These are phyloP conservation scores for Cremastinae sp. DNA, from an alignment of 2,888 invertebrate genomes.

Conservation along the genomic window DNA sequence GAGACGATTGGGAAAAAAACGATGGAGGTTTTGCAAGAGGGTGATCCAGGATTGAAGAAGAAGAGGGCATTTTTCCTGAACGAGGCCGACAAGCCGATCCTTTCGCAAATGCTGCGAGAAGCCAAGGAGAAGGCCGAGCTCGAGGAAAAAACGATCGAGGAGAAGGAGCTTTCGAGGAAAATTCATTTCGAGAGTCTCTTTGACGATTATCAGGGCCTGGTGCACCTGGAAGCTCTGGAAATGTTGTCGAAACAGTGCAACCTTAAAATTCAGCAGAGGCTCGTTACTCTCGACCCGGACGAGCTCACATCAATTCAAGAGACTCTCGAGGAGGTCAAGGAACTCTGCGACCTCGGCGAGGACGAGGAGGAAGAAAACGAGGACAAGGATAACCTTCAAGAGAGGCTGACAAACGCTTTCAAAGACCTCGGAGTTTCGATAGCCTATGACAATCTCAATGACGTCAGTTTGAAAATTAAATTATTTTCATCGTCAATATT, in stretches of 20 bases:
- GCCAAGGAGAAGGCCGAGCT: slow-evolving; percentile 87
- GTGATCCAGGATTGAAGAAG: slow-evolving; percentile 93
- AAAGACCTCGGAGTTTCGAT: slow-evolving; percentile 85
- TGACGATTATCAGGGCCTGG: slow-evolving; percentile 93
- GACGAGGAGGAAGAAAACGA: slow-evolving; percentile 85
- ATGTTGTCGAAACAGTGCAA: slow-evolving; percentile 92
- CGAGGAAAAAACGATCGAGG: slow-evolving; percentile 82
- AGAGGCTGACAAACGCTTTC: slow-evolving; percentile 83
- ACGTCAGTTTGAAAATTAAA: slow-evolving; percentile 67
- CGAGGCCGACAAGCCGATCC: slow-evolving; percentile 84
- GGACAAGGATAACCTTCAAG: slow-evolving; percentile 82
- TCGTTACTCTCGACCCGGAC: slow-evolving; percentile 83
- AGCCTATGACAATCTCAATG: slow-evolving; percentile 83
- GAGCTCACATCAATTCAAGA: slow-evolving; percentile 87
- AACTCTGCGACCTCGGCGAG: slow-evolving; percentile 88
- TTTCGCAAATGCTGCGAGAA: slow-evolving; percentile 86
- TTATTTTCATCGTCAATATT: slow-evolving; percentile 15
- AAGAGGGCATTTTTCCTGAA: slow-evolving; percentile 86
- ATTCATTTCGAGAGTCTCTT: slow-evolving; percentile 90
- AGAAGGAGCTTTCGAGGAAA: slow-evolving; percentile 80
- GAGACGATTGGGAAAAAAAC: slow-evolving; percentile 97
- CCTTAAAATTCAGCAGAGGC: slow-evolving; percentile 86
- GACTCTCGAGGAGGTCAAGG: slow-evolving; percentile 89
- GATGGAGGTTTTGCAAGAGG: slow-evolving; percentile 95
- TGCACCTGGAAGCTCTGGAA: slow-evolving; percentile 94